Base-by-base conservation (phyloP, 2,888 invertebrate species). In the Asteroscopus sphinx region DNA sequence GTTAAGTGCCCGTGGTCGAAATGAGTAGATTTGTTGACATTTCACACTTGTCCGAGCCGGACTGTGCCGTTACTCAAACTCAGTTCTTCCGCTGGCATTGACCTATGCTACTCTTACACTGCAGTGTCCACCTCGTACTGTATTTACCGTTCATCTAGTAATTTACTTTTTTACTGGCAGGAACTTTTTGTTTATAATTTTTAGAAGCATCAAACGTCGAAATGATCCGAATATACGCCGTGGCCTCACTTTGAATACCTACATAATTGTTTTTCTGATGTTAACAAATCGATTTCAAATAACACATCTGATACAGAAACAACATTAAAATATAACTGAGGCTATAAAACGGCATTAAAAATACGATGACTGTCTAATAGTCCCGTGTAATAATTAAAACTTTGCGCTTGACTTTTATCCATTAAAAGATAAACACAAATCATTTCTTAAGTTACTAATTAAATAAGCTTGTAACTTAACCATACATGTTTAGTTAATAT, bases 1-100 rank as follows among this genome's bases (percentile, higher is more conserved):
- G 47, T 46, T 26, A 61, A 65, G 61, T 64, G 46, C 28, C 41
- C 15, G 40, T 25, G 60, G 46, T 37, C 32, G 49, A 63, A 56
- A 64, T 74, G 49, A 68, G 42, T 35, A 39, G 75, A 45, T 71
- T 82, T 87, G 84, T 87, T 89, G 87, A 89, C 86, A 90, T 86
- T 88, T 89, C 80, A 77, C 83, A 86, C 79, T 82, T 80, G 79
- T 68, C 68, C 65, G 63, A 76, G 78, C 76, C 73, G 68, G 61
- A 68, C 68, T 72, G 77, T 82, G 81, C 88, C 90, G 90, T 91
- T 90, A 90, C 68, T 63, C 78, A 83, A 86, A 85, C 82, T 76
- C 57, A 63, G 64, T 75, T 83, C 88, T 85, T 89, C 88, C 87
- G 87, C 87, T 88, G 87, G 86, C 89, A 91, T 86, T 91, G 91